These are phyloP conservation scores for Actinopyga echinites DNA, from an alignment of 53 echinoderm and acorn worm species.

Conservation along the genomic window DNA sequence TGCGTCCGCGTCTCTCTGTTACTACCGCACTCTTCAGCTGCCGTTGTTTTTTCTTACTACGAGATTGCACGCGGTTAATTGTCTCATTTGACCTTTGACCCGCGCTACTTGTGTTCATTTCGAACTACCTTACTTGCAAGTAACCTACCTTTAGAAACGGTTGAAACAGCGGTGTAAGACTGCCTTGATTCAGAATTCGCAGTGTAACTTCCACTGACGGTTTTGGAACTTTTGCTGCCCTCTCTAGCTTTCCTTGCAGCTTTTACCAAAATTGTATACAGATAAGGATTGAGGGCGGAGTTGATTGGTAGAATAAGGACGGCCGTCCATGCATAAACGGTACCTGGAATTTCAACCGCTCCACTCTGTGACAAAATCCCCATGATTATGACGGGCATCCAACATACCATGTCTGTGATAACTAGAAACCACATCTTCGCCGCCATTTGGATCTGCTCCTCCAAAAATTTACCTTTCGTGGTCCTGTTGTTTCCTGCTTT, in stretches of 20 bases:
- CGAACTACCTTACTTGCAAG: too few relatives aligned
- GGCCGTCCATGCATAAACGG: conserved; percentile 62
- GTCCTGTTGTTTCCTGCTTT: neutral
- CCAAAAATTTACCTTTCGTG: neutral
- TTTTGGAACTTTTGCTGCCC: neutral
- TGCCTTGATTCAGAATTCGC: too few relatives aligned
- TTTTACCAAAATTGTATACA: conserved; percentile 48
- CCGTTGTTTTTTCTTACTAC: too few relatives aligned
- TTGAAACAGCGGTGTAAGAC: too few relatives aligned
- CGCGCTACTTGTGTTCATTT: too few relatives aligned
- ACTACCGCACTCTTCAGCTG: too few relatives aligned
- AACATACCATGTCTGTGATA: conserved; percentile 60
- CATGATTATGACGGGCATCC: conserved; percentile 69
- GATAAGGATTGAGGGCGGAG: conserved; percentile 64
- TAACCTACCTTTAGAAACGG: too few relatives aligned
- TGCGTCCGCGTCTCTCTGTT: too few relatives aligned
- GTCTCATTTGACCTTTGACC: too few relatives aligned
- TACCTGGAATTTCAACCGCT: conserved; percentile 46
- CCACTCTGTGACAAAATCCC: conserved; percentile 32
- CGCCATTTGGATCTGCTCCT: conserved; percentile 53
- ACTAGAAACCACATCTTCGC: conserved; percentile 60
- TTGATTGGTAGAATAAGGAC: conserved; percentile 70
- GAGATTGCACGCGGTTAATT: too few relatives aligned
- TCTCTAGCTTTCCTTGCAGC: neutral
- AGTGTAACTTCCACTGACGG: neutral